These are phyloP conservation scores for Phytoseiulus persimilis DNA, from an alignment of 2,888 invertebrate genomes.

Conservation along the genomic window DNA sequence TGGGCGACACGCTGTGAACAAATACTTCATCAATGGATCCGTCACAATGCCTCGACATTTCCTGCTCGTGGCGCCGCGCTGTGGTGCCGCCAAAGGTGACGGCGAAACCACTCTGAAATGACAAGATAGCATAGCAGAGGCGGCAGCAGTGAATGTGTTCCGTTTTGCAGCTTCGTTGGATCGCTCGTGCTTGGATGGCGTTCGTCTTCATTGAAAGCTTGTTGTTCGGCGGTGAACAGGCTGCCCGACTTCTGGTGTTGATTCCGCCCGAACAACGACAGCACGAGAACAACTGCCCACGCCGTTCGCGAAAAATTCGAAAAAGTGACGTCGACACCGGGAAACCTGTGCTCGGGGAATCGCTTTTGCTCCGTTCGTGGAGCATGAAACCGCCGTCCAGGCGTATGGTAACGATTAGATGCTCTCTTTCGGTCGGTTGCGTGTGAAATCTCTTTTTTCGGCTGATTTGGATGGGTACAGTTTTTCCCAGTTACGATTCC, in stretches of 20 bases:
- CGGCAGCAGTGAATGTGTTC: background rate
- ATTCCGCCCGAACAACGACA: background rate
- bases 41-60: conserved; percentile 5
- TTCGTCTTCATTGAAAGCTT: no score
- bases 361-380: background rate
- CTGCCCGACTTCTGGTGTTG: background rate
- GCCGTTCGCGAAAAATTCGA: background rate
- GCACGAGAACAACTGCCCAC: background rate
- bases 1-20: conserved; percentile 5
- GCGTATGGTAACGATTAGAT: no score
- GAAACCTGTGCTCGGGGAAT: background rate
- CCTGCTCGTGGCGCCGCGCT: background rate
- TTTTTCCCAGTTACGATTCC: background rate
- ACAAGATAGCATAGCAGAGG: background rate
- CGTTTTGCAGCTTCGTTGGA: background rate
- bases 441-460: background rate
- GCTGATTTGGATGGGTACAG: background rate
- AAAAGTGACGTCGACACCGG: background rate
- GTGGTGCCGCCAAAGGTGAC: background rate
- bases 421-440: background rate
- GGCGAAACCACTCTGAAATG: background rate
- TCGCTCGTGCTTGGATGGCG: background rate
- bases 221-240: no score
- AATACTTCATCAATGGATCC: background rate
- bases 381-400: background rate